These are phyloP conservation scores for Portevinia maculata DNA, from an alignment of 2,888 invertebrate species.

Conservation along the genomic window DNA sequence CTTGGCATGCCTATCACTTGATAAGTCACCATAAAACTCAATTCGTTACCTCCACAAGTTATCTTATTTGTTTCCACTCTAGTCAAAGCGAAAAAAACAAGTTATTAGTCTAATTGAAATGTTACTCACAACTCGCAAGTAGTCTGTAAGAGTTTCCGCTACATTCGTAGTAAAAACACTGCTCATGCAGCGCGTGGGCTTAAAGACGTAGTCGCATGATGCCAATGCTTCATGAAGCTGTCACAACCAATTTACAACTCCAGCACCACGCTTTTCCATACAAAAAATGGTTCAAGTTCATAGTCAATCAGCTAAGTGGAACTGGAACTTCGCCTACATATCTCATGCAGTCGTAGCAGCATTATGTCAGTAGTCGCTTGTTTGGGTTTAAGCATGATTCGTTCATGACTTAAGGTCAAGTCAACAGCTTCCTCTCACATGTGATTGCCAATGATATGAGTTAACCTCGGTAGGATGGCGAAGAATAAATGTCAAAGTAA, in stretches of 20 bases:
- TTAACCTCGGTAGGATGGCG: neutral
- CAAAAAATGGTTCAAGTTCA: slow-evolving; percentile 69
- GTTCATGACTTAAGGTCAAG: slow-evolving; percentile 62
- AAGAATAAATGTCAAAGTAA: neutral
- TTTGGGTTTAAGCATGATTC: slow-evolving; percentile 48
- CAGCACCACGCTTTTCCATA: slow-evolving; percentile 49
- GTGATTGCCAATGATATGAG: slow-evolving; percentile 4
- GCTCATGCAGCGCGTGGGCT: slow-evolving; percentile 45
- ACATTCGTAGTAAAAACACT: slow-evolving; percentile 26
- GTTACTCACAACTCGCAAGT: slow-evolving; percentile 31
- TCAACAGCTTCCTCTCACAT: slow-evolving; percentile 21
- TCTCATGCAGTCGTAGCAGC: neutral
- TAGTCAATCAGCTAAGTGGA: slow-evolving; percentile 59
- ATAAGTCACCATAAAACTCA: neutral
- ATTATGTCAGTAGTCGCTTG: slow-evolving; percentile 5
- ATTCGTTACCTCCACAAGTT: neutral
- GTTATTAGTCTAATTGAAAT: slow-evolving; percentile 37
- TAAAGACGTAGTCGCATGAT: slow-evolving; percentile 56
- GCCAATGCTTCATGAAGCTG: slow-evolving; percentile 59
- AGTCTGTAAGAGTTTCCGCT: slow-evolving; percentile 38
- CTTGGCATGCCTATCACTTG: neutral
- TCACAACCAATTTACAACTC: slow-evolving; percentile 71
- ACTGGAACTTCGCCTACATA: slow-evolving; percentile 63
- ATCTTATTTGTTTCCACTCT: neutral
- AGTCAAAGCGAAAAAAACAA: slow-evolving; percentile 14